Evolutionary conservation across 1,140 invertebrate species (phyloP).

Genomic region (Formica selysi): DNA sequence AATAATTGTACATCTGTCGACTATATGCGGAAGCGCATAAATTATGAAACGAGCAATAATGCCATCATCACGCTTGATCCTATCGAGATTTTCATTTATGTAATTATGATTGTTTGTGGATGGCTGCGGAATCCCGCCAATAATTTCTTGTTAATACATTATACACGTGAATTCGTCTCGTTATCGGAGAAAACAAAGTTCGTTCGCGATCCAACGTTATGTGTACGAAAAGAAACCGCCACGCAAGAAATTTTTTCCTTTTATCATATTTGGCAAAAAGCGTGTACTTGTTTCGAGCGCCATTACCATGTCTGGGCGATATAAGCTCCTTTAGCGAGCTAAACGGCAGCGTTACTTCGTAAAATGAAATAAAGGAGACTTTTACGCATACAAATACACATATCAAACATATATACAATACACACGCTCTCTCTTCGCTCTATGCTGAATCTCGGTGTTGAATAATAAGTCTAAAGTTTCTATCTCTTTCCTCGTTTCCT

Average conservation of each 20-base stretch:
- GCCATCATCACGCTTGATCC: slow-evolving; percentile 58
- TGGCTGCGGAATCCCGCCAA: slow-evolving; percentile 25
- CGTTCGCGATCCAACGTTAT: neutral
- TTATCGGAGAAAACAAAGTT: slow-evolving; percentile 47
- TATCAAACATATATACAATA: no score
- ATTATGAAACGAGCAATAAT: slow-evolving; percentile 63
- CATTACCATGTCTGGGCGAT: slow-evolving; percentile 73
- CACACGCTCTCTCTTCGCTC: slow-evolving; percentile 60
- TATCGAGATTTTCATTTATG: slow-evolving; percentile 63
- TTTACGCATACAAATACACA: slow-evolving; percentile 53
- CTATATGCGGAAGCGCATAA: slow-evolving; percentile 59
- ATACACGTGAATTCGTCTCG: slow-evolving; percentile 7
- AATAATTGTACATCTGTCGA: slow-evolving; percentile 60
- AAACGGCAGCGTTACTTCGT: slow-evolving; percentile 73
- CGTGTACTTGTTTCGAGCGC: slow-evolving; percentile 65
- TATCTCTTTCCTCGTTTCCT: slow-evolving; percentile 51
- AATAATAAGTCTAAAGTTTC: slow-evolving; percentile 75
- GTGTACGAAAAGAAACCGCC: neutral
- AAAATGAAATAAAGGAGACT: slow-evolving; percentile 78
- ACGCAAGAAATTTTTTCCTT: slow-evolving; percentile 22
- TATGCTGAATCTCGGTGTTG: slow-evolving; percentile 56
- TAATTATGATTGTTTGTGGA: slow-evolving; percentile 56
- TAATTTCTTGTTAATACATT: slow-evolving; percentile 44
- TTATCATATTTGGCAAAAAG: slow-evolving; percentile 71
- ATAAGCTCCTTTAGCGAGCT: slow-evolving; percentile 64